A percentile compares a stretch with the other conserved stretches of the same genome.
These are phyloP conservation scores for Leuciscus idus DNA, from an alignment of 2,113 vertebrate species.

Conservation along the genomic window DNA sequence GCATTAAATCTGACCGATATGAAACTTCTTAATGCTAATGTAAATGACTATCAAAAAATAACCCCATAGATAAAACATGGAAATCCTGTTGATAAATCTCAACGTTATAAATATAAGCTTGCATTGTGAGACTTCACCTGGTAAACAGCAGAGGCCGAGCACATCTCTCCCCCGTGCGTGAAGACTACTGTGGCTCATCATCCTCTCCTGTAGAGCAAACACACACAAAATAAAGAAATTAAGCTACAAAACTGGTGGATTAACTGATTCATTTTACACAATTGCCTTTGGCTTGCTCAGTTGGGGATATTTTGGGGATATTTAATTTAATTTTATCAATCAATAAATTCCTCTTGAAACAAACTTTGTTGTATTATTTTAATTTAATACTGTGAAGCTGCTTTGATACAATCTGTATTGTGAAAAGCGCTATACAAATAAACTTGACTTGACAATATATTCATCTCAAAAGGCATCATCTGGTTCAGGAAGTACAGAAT, in stretches of 20 bases:
- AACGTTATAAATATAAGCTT: not conserved
- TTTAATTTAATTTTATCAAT: too few relatives aligned
- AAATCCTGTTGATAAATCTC: not conserved
- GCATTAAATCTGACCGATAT: not conserved
- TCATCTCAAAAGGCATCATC: not conserved
- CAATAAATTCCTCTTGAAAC: too few relatives aligned
- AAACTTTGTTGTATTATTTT: too few relatives aligned
- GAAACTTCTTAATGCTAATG: not conserved
- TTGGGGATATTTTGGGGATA: too few relatives aligned
- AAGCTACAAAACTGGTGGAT: not conserved
- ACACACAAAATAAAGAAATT: not conserved
- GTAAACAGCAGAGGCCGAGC: constrained; percentile 76
- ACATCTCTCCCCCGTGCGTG: constrained; percentile 71
- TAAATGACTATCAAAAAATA: not conserved
- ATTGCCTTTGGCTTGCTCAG: too few relatives aligned
- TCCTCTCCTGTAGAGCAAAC: constrained; percentile 71
- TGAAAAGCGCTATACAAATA: too few relatives aligned
- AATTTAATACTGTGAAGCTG: too few relatives aligned
- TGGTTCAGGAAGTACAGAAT: not conserved
- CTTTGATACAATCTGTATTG: too few relatives aligned
- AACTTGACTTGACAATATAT: too few relatives aligned
- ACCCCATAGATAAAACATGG: too few relatives aligned
- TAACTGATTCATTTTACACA: not conserved
- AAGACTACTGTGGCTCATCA: constrained; percentile 72
- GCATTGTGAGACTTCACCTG: constrained; percentile 64